phyloP scores from a whole-genome alignment of 2,113 vertebrate species.

The Spilogale gracilis region DNA sequence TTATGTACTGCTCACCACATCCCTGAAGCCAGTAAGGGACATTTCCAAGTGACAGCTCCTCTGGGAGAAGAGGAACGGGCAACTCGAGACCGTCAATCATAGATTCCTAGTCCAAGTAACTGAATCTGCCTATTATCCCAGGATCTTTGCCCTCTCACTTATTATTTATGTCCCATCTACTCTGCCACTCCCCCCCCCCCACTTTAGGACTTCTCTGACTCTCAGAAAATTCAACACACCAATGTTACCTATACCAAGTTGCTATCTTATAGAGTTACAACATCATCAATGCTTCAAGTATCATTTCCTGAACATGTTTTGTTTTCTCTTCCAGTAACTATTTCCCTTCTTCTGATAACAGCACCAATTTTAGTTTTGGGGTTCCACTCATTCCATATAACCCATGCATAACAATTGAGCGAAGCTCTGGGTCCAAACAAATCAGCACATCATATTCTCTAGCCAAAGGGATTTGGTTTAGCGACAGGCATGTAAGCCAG shows the following conservation, averaged over 20 bases:
- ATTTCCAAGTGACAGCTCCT: neutral
- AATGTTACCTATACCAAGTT: neutral
- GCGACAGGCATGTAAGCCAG: neutral
- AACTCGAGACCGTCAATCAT: neutral
- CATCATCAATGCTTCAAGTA: neutral
- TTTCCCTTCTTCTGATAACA: neutral
- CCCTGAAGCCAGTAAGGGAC: neutral
- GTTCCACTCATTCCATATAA: neutral
- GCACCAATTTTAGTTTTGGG: neutral
- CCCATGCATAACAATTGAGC: neutral
- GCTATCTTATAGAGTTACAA: neutral
- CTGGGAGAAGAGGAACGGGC: neutral
- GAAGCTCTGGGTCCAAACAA: neutral
- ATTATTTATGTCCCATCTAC: neutral
- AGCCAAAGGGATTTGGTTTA: neutral
- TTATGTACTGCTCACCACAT: neutral
- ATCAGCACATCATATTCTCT: neutral
- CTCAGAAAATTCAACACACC: conserved; percentile 32
- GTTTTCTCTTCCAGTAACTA: neutral
- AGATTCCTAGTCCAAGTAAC: neutral
- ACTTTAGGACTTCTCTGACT: neutral
- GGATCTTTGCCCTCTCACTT: neutral
- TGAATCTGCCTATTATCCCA: neutral
- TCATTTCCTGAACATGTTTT: neutral
- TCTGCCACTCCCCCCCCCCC: neutral